Evolutionary conservation across 2,797 vertebrate species (phyloP), one percentile per base, ranked within the genome.

Genomic region (Phoebastria nigripes): DNA sequence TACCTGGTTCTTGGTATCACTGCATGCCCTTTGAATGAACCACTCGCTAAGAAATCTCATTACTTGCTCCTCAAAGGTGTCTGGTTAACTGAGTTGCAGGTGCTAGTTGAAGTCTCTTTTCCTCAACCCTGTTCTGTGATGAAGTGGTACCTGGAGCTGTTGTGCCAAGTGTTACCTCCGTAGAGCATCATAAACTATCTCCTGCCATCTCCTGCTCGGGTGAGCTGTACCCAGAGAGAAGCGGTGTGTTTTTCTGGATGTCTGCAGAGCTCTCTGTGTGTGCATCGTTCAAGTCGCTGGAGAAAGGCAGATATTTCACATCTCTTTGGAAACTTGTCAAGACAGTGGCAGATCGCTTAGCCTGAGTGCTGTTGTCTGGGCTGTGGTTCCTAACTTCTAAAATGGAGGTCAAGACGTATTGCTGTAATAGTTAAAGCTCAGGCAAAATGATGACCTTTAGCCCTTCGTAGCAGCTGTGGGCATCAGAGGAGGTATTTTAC

Each of bases 291-390:
- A 12, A 61, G 77, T 83, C 80, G 15, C 55, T 91, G 62, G 41
- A 66, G 91, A 63, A 74, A 87, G 81, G 67, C 91, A 69, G 62
- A 28, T 90, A 87, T 42, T 95, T 87, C 74, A 39, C 22, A 16
- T 89, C 81, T 72, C 77, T 65, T 33, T 92, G 78, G 87, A 90
- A 91, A 51, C 76, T 49, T 87, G 80, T 95, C 85, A 82, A 70
- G 55, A 15, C 35, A n/a, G 46, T 63, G 78, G 58, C 89, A 54
- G 86, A 41, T 88, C 0, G 0, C 54, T 86, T 71, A 59, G 51
- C 80, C 51, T n/a, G 26, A 41, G 66, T 61, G 11, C 4, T 86
- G 59, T 39, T 88, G 44, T 39, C 82, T 82, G 69, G 42, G 66
- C 42, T 73, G 37, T 51, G 52, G 61, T 37, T 94, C 62, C 1